Base-by-base conservation (phyloP, 2,797 vertebrate species). In the Ispidina lecontei region DNA sequence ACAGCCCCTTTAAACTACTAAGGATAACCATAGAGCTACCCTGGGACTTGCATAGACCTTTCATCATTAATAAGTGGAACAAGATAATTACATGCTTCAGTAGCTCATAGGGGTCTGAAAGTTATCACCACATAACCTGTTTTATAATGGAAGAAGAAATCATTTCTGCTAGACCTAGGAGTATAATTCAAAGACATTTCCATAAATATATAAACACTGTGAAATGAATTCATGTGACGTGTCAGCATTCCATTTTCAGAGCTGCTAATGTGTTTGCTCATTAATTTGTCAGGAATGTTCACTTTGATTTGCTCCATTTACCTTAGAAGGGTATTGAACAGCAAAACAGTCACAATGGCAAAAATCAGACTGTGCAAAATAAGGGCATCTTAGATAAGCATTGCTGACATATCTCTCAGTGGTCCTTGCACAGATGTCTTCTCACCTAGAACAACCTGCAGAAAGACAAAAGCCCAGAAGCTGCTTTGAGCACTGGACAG, bases 1-100 rank as follows among this genome's bases (percentile, higher is more conserved):
- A 67, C 37, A 83, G 28, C 39, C 72, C 91, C 81, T 94, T 91
- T 94, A 91, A 75, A 47, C 75, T 82, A 65, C 62, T 49, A 58
- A 83, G 75, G 72, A 35, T 17, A 47, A 65, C 37, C 39, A 67
- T 72, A 73, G 17, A 95, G 72, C 68, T 79, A 19, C 81, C 82
- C 90, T 93, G 96, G 88, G 88, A 95, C 78, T 90, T 75, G 52
- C 49, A 59, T 39, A 83, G 85, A 88, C 83, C 80, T 96, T 96
- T 94, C 90, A 95, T 94, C 94, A 85, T 95, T 93, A 95, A 75
- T 84, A 96, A 91, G 90, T 65, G 47, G 88, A 96, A 95, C 88
- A 87, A 93, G 78, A 83, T 94, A 94, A 96, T 96, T 96, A 94
- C 91, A 94, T 70, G 91, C 90, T 96, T 63, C 93, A 69, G 86